These are phyloP conservation scores for Callaeas wilsoni DNA, from an alignment of 2,113 vertebrate species.

Conservation along the genomic window DNA sequence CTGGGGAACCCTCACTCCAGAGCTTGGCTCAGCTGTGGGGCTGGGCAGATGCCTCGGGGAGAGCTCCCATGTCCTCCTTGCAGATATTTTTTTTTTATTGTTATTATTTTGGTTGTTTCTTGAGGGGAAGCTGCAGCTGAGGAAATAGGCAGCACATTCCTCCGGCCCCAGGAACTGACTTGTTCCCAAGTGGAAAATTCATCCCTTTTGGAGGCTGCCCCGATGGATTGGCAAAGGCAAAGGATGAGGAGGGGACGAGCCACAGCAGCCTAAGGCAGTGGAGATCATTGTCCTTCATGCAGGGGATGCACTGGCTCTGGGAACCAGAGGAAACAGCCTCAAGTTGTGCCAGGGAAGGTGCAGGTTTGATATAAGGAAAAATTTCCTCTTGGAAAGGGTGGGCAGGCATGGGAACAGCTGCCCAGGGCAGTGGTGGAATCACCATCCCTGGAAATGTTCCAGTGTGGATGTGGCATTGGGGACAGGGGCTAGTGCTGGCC, in stretches of 20 bases:
- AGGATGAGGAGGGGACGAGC: not conserved
- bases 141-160: not conserved
- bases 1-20: accelerated
- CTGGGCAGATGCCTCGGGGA: accelerated
- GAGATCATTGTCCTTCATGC: not conserved
- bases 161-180: not conserved
- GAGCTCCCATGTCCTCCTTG: not conserved
- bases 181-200: not conserved
- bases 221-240: not conserved
- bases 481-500: not conserved
- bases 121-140: not conserved
- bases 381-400: accelerated
- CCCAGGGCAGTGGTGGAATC: not conserved
- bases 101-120: not conserved
- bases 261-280: not conserved
- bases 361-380: too few species aligned
- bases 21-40: accelerated
- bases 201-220: not conserved
- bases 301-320: not conserved
- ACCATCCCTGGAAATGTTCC: not conserved
- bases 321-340: not conserved
- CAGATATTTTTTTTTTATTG: not conserved
- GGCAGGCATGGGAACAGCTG: not conserved
- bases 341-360: too few species aligned
- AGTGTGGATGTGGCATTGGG: not conserved